phyloP scores from a whole-genome alignment of 2,797 vertebrate species.

The Masticophis lateralis region DNA sequence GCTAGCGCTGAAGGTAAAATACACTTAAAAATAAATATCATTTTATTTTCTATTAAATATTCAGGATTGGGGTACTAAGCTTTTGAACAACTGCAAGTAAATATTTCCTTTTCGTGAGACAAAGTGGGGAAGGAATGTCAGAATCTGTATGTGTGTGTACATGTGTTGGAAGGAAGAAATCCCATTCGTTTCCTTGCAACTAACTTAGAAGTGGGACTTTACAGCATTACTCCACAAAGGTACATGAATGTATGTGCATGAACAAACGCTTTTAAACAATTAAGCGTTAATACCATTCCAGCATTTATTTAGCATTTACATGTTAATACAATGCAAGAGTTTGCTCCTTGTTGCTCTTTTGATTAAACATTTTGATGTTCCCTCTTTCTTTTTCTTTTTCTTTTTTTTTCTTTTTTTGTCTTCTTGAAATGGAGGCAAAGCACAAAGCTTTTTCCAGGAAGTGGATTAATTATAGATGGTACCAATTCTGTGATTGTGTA shows the following conservation, averaged over 20 bases:
- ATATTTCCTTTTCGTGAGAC: slow-evolving; percentile 62
- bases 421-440: not conserved
- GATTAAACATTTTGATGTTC: not conserved
- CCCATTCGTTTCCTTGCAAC: not conserved
- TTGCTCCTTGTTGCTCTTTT: slow-evolving; percentile 33
- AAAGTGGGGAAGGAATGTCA: slow-evolving; percentile 51
- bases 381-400: not conserved
- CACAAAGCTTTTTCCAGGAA: not conserved
- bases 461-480: slow-evolving; percentile 58
- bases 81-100: slow-evolving; percentile 66
- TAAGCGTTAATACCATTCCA: slow-evolving; percentile 46
- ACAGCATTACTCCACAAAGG: not conserved
- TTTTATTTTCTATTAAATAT: slow-evolving; percentile 80
- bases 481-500: slow-evolving; percentile 56
- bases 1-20: slow-evolving; percentile 74
- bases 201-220: not conserved
- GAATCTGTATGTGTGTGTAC: slow-evolving; percentile 23
- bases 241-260: not conserved
- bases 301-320: slow-evolving; percentile 44
- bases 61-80: slow-evolving; percentile 70
- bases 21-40: slow-evolving; percentile 78
- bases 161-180: not conserved
- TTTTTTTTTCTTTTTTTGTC: not conserved
- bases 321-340: slow-evolving; percentile 51
- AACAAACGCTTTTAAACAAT: slow-evolving; percentile 35